These are phyloP conservation scores for Goniozus legneri DNA, from an alignment of 1,140 invertebrate species.

Conservation along the genomic window DNA sequence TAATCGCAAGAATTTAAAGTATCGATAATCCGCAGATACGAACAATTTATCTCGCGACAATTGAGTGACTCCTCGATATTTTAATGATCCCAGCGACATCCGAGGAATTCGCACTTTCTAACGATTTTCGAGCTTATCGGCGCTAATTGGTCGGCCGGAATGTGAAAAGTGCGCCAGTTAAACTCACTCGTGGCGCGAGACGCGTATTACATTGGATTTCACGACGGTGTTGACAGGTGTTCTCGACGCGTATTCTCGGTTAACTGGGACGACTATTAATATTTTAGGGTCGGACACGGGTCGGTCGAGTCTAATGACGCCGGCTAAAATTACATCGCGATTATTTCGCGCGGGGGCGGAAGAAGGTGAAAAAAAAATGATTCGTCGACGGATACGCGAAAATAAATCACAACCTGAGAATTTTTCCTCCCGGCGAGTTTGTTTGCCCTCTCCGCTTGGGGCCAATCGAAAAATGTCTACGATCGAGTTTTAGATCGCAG, in stretches of 20 bases:
- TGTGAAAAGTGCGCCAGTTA: conserved; percentile 17
- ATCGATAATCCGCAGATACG: too few relatives aligned
- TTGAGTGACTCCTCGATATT: conserved; percentile 11
- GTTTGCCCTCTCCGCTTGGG: too few relatives aligned
- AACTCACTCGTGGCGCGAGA: not conserved
- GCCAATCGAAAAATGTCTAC: too few relatives aligned
- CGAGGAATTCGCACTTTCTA: too few relatives aligned
- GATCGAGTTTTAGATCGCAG: too few relatives aligned
- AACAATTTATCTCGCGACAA: conserved; percentile 13
- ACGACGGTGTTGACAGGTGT: conserved; percentile 4
- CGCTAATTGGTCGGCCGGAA: conserved; percentile 15
- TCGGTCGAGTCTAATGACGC: not conserved
- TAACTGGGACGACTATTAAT: not conserved
- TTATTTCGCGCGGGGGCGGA: too few relatives aligned
- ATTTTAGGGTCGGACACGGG: not conserved
- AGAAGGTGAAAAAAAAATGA: too few relatives aligned
- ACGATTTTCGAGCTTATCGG: conserved; percentile 26
- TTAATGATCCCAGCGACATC: too few relatives aligned
- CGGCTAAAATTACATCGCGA: conserved; percentile 4
- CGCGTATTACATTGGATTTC: not conserved
- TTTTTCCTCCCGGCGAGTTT: too few relatives aligned
- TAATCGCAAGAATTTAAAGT: too few relatives aligned
- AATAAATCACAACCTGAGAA: too few relatives aligned
- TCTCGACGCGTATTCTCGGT: not conserved
- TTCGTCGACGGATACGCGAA: too few relatives aligned